Conservation (phyloP, 2,113 vertebrate genomes). For the Pyrgilauda ruficollis region DNA sequence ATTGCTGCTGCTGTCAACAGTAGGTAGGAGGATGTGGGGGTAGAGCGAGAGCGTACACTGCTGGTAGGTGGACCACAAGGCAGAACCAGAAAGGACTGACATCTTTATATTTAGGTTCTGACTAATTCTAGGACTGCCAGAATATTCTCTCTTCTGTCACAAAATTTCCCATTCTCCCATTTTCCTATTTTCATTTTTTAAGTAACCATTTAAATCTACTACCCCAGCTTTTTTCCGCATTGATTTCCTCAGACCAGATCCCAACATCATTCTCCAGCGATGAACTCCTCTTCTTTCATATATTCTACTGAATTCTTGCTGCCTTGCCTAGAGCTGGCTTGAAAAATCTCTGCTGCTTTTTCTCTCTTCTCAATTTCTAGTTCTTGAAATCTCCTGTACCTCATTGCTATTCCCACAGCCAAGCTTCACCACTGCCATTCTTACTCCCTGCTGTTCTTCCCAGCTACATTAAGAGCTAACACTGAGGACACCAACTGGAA, state of each 20-base stretch:
- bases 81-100: constrained; percentile 19
- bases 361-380: background rate
- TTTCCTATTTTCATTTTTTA: background rate
- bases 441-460: background rate
- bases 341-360: background rate
- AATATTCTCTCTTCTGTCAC: background rate
- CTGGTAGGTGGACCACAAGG: background rate
- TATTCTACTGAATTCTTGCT: background rate
- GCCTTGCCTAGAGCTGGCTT: background rate
- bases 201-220: background rate
- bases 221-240: background rate
- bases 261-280: background rate
- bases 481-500: background rate
- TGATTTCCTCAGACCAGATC: background rate
- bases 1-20: constrained; percentile 42
- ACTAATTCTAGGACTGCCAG: constrained; percentile 27
- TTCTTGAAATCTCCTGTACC: background rate
- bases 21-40: constrained; percentile 26
- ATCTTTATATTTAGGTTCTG: constrained; percentile 42
- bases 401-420: background rate
- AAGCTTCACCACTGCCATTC: background rate
- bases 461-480: background rate
- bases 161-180: background rate
- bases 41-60: background rate
- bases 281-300: background rate